Evolutionary conservation across 2,797 vertebrate genomes (phyloP).

Genomic region (Falco rusticolus): DNA sequence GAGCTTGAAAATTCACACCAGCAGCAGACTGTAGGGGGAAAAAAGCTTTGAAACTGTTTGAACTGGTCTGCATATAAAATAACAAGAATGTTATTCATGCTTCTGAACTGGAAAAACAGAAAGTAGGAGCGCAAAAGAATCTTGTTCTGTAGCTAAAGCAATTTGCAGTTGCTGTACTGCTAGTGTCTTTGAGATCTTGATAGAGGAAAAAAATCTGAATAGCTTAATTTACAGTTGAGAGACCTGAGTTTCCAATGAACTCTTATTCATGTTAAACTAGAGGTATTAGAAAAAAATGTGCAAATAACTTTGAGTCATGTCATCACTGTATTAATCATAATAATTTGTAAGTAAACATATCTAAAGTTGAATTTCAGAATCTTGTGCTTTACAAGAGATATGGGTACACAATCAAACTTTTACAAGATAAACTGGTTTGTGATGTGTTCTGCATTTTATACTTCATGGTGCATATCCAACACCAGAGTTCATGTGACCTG

Average conservation of each 20-base stretch:
- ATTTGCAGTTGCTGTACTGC: background rate
- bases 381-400: background rate
- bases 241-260: background rate
- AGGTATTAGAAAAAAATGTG: background rate
- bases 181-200: background rate
- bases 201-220: background rate
- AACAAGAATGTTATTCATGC: slow-evolving; percentile 46
- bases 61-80: slow-evolving; percentile 31
- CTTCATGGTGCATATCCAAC: background rate
- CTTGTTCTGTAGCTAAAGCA: background rate
- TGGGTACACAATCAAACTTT: background rate
- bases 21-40: background rate
- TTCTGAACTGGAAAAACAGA: slow-evolving; percentile 60
- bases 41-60: slow-evolving; percentile 40
- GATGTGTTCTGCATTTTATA: background rate
- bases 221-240: background rate
- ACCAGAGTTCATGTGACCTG: background rate
- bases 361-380: background rate
- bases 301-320: background rate
- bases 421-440: background rate
- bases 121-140: background rate
- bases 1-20: slow-evolving; percentile 56
- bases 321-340: background rate
- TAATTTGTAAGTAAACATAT: background rate
- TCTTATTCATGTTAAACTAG: background rate